phyloP scores from a whole-genome alignment of 2,797 vertebrate species.

The Anguilla obscura region DNA sequence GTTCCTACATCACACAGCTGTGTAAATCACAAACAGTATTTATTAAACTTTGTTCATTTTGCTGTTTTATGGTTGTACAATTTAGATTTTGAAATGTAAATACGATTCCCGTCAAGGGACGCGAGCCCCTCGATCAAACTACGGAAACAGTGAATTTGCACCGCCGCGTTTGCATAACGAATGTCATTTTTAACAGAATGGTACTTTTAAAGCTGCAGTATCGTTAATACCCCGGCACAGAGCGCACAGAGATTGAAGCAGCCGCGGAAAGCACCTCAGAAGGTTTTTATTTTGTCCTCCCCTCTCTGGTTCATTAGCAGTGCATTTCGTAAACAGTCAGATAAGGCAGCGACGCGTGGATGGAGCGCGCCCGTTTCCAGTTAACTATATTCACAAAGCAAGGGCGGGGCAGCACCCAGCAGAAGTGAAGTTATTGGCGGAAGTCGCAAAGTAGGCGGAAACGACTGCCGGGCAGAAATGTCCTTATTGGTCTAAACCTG shows the following conservation, averaged over 20 bases:
- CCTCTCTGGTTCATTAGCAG: background rate
- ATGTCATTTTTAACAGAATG: constrained; percentile 3
- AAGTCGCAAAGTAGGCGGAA: background rate
- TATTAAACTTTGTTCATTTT: constrained; percentile 38
- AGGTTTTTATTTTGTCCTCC: background rate
- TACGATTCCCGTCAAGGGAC: constrained; percentile 3
- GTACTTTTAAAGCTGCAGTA: background rate
- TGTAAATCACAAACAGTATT: constrained; percentile 51
- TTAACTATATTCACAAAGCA: background rate
- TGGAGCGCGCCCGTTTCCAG: background rate
- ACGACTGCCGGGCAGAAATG: background rate
- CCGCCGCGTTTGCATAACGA: background rate
- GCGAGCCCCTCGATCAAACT: background rate
- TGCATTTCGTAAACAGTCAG: background rate
- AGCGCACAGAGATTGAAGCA: background rate
- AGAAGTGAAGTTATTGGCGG: background rate
- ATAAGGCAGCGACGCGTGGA: background rate
- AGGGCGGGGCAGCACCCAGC: background rate
- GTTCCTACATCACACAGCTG: constrained; percentile 32
- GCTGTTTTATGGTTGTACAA: constrained; percentile 24
- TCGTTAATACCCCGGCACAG: background rate
- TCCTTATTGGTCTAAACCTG: background rate
- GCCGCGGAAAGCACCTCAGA: background rate
- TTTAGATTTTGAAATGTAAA: constrained; percentile 55
- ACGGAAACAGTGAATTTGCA: background rate